These are phyloP conservation scores for Pseudoatta argentina DNA, from an alignment of 1,140 invertebrate genomes.

Conservation along the genomic window DNA sequence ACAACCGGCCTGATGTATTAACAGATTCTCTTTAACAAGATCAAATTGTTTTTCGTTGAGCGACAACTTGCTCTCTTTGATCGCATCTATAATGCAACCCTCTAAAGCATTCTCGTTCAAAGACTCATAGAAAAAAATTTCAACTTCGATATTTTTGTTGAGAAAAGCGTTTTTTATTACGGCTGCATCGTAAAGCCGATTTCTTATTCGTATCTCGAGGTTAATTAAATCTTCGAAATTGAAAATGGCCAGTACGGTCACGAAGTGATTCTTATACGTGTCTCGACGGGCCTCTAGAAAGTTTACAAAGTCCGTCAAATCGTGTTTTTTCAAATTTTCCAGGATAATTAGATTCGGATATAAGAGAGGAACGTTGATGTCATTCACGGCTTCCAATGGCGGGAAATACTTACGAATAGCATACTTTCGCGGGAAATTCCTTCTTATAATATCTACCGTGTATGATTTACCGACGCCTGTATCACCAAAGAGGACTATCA, in stretches of 20 bases:
- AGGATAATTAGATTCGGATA: slow-evolving; percentile 79
- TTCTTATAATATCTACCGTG: slow-evolving; percentile 79
- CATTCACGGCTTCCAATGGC: not conserved
- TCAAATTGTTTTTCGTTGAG: slow-evolving; percentile 72
- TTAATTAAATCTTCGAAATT: slow-evolving; percentile 73
- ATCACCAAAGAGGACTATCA: slow-evolving; percentile 80
- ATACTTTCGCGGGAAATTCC: slow-evolving; percentile 69
- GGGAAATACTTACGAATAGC: slow-evolving; percentile 75
- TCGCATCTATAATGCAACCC: slow-evolving; percentile 79
- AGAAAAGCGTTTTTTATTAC: slow-evolving; percentile 48
- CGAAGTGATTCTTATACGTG: slow-evolving; percentile 65
- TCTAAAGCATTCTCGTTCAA: slow-evolving; percentile 72
- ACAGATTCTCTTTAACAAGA: slow-evolving; percentile 72
- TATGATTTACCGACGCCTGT: slow-evolving; percentile 84
- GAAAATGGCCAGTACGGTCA: slow-evolving; percentile 77
- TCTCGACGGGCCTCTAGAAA: slow-evolving; percentile 68
- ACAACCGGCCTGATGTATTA: slow-evolving; percentile 78
- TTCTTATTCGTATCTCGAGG: too few relatives aligned
- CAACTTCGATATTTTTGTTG: slow-evolving; percentile 62
- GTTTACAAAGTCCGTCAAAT: slow-evolving; percentile 66
- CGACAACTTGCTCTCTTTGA: slow-evolving; percentile 62
- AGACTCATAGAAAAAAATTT: slow-evolving; percentile 71
- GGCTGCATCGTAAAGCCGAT: too few relatives aligned
- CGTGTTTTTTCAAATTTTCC: slow-evolving; percentile 79
- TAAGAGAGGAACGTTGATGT: slow-evolving; percentile 61